Evolutionary conservation across 2,797 vertebrate genomes (phyloP).

Genomic region (Halcyon chelicuti): DNA sequence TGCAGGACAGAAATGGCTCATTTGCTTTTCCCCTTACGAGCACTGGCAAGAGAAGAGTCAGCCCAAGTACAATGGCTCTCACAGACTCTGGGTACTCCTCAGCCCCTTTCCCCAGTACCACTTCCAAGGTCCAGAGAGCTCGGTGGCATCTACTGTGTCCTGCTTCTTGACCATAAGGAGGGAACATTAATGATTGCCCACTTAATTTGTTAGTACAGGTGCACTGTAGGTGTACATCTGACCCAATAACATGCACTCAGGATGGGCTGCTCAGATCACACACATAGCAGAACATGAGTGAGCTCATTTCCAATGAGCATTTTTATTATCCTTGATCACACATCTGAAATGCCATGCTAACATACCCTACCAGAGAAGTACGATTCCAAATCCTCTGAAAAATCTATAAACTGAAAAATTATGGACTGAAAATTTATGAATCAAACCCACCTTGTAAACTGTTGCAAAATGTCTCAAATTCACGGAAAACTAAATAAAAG

Average conservation of each 20-base stretch:
- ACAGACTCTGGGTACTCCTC: accelerated
- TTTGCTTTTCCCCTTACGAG: background rate
- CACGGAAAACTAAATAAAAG: background rate
- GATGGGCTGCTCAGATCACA: background rate
- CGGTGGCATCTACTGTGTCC: background rate
- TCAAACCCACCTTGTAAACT: background rate
- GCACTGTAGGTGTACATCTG: background rate
- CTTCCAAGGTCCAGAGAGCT: background rate
- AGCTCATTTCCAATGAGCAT: background rate
- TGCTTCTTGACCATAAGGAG: background rate
- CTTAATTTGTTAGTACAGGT: background rate
- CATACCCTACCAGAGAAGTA: background rate
- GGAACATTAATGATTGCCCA: background rate
- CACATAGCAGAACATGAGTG: background rate
- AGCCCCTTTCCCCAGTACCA: background rate
- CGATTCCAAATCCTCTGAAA: background rate
- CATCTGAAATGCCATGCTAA: background rate
- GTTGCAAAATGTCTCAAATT: background rate
- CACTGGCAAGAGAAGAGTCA: background rate
- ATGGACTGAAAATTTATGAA: background rate
- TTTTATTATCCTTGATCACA: background rate
- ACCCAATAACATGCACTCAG: background rate
- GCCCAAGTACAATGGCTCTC: background rate
- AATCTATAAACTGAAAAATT: background rate
- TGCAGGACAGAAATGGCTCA: background rate